phyloP scores from a whole-genome alignment of 2,797 vertebrate species.

The Acanthurus leucopareius region DNA sequence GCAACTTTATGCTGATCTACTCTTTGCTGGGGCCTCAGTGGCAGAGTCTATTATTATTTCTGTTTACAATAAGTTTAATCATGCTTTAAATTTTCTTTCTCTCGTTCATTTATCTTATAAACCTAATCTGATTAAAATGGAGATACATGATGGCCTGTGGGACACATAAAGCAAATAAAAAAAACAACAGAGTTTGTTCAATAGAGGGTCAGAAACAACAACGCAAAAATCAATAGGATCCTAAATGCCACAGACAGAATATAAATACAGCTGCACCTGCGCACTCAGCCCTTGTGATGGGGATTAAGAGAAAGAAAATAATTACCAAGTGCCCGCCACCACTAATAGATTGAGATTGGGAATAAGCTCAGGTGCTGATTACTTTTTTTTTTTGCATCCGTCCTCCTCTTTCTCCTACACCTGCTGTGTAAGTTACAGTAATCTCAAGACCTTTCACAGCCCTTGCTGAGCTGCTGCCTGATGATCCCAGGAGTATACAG shows the following conservation, averaged over 20 bases:
- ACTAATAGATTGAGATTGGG: conserved; percentile 72
- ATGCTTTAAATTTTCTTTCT: no score
- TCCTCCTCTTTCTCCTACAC: conserved; percentile 55
- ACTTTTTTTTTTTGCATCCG: conserved; percentile 70
- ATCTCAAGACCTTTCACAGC: conserved; percentile 68
- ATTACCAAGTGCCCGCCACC: conserved; percentile 53
- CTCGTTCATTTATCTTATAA: no score
- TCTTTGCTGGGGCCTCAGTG: no score
- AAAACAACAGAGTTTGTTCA: conserved; percentile 2
- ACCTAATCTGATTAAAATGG: background rate
- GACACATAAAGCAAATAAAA: conserved; percentile 23
- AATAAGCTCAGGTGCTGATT: conserved; percentile 70
- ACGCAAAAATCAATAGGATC: conserved; percentile 17
- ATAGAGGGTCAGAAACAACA: conserved; percentile 16
- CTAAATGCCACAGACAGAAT: conserved; percentile 21
- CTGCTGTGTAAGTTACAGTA: conserved; percentile 72
- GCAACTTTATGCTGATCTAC: no score
- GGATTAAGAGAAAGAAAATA: conserved; percentile 66
- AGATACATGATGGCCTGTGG: conserved; percentile 1
- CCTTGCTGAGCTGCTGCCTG: conserved; percentile 68
- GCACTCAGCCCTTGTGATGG: conserved; percentile 32
- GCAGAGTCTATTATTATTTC: no score
- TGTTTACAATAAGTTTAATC: no score
- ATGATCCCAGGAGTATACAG: conserved; percentile 68
- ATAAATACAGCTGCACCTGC: conserved; percentile 65